A percentile compares a stretch with the other conserved stretches of the same genome.
Evolutionary conservation across 2,888 invertebrate species (phyloP).

Genomic region (Dynastes hyllus): DNA sequence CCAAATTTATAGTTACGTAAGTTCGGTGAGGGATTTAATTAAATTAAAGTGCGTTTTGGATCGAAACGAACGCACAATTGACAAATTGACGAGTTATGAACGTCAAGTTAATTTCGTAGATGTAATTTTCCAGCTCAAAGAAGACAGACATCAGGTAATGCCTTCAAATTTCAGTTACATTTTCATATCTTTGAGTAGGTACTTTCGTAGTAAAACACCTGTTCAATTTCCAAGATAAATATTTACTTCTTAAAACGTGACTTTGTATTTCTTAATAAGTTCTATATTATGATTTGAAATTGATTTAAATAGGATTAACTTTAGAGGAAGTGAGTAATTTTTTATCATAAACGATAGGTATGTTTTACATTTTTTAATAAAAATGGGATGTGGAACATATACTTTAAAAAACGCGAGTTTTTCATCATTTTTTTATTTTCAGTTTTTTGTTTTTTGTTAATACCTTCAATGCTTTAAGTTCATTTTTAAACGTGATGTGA

Average conservation of each 20-base stretch:
- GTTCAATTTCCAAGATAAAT: background rate
- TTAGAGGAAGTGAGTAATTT: no score
- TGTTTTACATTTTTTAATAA: no score
- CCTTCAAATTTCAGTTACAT: background rate
- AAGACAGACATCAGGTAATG: background rate
- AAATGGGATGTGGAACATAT: no score
- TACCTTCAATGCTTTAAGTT: no score
- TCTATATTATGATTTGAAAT: background rate
- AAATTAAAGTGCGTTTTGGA: constrained; percentile 13
- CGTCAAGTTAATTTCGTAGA: background rate
- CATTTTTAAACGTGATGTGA: no score
- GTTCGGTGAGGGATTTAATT: constrained; percentile 7
- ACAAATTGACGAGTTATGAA: constrained; percentile 4
- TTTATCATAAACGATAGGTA: no score
- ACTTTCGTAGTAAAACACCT: background rate
- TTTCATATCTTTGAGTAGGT: background rate
- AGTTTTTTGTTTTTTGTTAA: no score
- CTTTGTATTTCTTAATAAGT: background rate
- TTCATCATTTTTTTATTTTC: no score
- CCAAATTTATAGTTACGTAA: constrained; percentile 16
- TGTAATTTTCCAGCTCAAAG: background rate
- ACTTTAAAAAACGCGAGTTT: no score
- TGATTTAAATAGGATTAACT: background rate
- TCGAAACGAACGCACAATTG: background rate
- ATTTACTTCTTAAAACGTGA: background rate